Evolutionary conservation across 1,140 invertebrate genomes (phyloP), one percentile per base, ranked within the genome.

Genomic region (Cydia pomonella): DNA sequence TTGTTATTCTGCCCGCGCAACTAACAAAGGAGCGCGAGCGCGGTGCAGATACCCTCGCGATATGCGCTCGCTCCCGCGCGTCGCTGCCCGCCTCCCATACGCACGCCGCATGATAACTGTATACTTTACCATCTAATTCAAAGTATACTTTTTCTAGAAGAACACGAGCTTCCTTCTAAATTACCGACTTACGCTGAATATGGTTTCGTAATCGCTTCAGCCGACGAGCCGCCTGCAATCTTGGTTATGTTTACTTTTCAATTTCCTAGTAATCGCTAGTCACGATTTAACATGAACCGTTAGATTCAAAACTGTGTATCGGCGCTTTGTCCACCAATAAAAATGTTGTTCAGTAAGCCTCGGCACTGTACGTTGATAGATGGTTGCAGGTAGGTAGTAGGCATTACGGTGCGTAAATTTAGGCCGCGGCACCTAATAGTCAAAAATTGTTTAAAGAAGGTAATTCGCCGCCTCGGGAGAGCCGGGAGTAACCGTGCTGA

Each of bases 1-100:
- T 92, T 92, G 84, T 86, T 91, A 92, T 92, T 88, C 90, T 73
- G 84, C 77, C 81, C 90, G 87, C 90, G 90, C 73, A 85, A 73
- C 85, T 92, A 92, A 92, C 89, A 90, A 91, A 84, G 88, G 25
- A 18, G 18, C 84, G 79, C 85, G 77, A 79, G 82, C 82, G 80
- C 79, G 41, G 38, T 38, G 64, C 73, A 86, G 87, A 91, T 90
- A 88, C 47, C 44, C 59, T 47, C 59, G 73, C 72, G 76, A 77
- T 77, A 77, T 18, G 29, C 73, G 73, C 74, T 33, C 73, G 73
- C 74, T 33, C 80, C 80, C 76, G 81, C 50, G 78, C 73, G 77
- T 59, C 18, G 53, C 77, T 75, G 76, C 76, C 82, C 75, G 76
- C 75, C n/a, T 64, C 63, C 29, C 27, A 33, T 87, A 89, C 87